Conservation (phyloP, 2,797 vertebrate species). For the Tangara arthus region DNA sequence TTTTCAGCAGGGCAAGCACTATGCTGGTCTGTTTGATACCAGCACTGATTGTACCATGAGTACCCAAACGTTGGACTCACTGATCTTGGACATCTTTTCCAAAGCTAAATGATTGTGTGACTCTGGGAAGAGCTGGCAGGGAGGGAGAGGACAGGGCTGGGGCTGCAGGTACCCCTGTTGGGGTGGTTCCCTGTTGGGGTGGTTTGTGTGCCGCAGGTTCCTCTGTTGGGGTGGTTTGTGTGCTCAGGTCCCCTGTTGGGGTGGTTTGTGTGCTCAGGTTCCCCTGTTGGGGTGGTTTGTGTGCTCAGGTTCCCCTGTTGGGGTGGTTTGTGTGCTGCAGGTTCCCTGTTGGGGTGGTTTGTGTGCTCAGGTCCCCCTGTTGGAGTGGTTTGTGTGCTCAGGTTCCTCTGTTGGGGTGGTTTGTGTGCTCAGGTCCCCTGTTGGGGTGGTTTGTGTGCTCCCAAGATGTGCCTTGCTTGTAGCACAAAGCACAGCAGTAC, state of each 20-base stretch:
- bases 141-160: background rate
- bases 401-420: rapidly evolving
- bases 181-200: rapidly evolving
- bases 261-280: background rate
- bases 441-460: background rate
- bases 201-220: background rate
- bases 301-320: background rate
- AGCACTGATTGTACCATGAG: background rate
- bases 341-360: rapidly evolving
- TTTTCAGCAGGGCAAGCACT: background rate
- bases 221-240: rapidly evolving
- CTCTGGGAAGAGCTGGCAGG: background rate
- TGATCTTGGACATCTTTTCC: background rate
- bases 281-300: rapidly evolving
- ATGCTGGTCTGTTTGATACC: rapidly evolving
- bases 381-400: background rate
- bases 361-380: rapidly evolving
- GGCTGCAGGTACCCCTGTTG: rapidly evolving
- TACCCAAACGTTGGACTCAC: rapidly evolving
- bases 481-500: background rate
- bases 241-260: background rate
- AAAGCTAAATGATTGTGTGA: background rate
- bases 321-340: background rate
- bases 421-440: background rate
- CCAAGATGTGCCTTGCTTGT: background rate